Percentiles rank a stretch among this genome's conserved stretches.
Evolutionary conservation across 2,888 invertebrate genomes (phyloP).

Genomic region (Aricia artaxerxes): DNA sequence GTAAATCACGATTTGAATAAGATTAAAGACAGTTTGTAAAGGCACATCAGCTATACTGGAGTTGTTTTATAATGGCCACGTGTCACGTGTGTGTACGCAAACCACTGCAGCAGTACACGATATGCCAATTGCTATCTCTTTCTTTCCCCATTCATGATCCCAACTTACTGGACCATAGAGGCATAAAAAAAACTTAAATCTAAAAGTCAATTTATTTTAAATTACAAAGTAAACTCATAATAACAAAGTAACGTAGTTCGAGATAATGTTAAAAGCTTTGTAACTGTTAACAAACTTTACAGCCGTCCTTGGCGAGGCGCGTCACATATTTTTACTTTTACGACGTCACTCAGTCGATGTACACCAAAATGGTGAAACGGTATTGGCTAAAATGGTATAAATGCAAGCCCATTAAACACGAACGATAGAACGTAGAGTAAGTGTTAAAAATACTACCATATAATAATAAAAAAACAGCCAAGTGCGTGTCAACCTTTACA

Average conservation of each 20-base stretch:
- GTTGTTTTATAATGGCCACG: no score
- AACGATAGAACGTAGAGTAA: neutral
- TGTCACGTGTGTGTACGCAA: no score
- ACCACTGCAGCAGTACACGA: no score
- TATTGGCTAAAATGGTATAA: neutral
- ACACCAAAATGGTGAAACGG: neutral
- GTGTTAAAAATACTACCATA: neutral
- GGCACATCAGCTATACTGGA: no score
- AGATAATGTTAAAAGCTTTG: conserved; percentile 2
- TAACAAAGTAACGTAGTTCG: neutral
- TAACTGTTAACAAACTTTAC: neutral
- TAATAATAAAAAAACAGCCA: neutral
- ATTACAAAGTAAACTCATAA: neutral
- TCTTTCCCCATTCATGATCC: no score
- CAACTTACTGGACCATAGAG: no score
- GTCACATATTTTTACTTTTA: conserved; percentile 18
- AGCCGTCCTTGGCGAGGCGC: conserved; percentile 5
- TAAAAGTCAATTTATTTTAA: neutral
- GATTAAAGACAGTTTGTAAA: no score
- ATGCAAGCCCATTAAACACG: neutral
- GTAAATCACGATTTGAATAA: neutral
- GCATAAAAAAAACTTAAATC: no score
- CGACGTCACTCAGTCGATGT: neutral
- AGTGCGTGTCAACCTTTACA: no score
- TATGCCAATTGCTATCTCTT: no score